Percentiles rank a stretch among this genome's conserved stretches.
These are phyloP conservation scores for Argyra leucocephala DNA, from an alignment of 2,888 invertebrate genomes.

Conservation along the genomic window DNA sequence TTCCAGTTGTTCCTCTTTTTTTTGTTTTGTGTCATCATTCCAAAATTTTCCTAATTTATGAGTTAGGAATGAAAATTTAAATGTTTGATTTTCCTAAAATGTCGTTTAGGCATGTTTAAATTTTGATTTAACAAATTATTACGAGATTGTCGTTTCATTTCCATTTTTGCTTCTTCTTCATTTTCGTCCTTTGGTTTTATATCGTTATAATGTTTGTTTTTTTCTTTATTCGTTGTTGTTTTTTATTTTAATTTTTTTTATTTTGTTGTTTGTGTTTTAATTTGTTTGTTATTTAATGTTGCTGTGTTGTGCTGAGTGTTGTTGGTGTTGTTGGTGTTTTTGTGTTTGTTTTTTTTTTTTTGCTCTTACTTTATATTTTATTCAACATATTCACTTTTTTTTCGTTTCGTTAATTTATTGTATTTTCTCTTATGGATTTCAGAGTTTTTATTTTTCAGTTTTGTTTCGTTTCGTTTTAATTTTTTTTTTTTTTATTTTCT, in stretches of 20 bases:
- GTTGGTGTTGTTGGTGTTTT: background rate
- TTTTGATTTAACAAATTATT: background rate
- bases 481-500: background rate
- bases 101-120: too few relatives aligned
- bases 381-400: background rate
- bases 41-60: too few relatives aligned
- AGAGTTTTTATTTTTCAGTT: background rate
- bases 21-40: too few relatives aligned
- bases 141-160: background rate
- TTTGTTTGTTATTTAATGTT: background rate
- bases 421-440: slow-evolving; percentile 2
- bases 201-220: background rate
- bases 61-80: too few relatives aligned
- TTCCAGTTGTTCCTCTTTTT: too few relatives aligned
- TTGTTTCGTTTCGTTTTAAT: background rate
- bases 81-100: too few relatives aligned
- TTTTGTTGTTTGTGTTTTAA: background rate
- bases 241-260: background rate
- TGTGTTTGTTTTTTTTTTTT: background rate
- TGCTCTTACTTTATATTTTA: slow-evolving; percentile 1
- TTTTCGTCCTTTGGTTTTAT: slow-evolving; percentile 6
- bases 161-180: slow-evolving; percentile 6
- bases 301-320: background rate
- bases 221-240: background rate
- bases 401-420: background rate